phyloP scores from a whole-genome alignment of 2,797 vertebrate genomes.

The Crenichthys baileyi region DNA sequence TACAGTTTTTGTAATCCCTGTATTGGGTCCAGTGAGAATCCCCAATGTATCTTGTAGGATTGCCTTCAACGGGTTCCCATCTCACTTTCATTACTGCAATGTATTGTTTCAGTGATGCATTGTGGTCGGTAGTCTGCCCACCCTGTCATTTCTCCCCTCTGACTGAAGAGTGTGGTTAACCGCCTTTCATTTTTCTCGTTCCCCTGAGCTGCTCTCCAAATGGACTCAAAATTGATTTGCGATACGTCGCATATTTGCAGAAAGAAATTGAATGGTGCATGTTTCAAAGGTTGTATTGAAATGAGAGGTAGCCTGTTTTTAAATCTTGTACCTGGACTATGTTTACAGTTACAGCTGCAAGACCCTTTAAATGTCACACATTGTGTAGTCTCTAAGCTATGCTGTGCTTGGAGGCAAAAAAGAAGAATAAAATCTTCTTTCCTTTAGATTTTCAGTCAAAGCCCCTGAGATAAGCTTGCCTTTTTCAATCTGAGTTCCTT shows the following conservation, averaged over 20 bases:
- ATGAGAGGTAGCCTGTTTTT: constrained; percentile 60
- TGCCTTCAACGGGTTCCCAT: constrained; percentile 78
- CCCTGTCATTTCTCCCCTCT: constrained; percentile 55
- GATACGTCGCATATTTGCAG: constrained; percentile 31
- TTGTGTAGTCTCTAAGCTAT: constrained; percentile 8
- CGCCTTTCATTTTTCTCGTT: constrained; percentile 69
- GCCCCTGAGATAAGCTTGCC: constrained; percentile 46
- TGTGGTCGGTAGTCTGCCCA: constrained; percentile 45
- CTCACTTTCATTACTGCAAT: constrained; percentile 79
- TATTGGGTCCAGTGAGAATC: constrained; percentile 24
- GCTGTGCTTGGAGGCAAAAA: constrained; percentile 1
- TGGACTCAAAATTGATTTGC: constrained; percentile 72
- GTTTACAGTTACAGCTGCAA: constrained; percentile 15
- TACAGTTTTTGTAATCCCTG: constrained; percentile 18
- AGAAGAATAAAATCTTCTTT: constrained; percentile 16
- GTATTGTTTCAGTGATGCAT: constrained; percentile 75
- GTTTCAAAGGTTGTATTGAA: constrained; percentile 55
- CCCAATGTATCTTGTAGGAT: constrained; percentile 59
- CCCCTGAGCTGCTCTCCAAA: constrained; percentile 58
- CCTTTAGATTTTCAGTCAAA: constrained; percentile 35
- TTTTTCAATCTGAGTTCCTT: constrained; percentile 46
- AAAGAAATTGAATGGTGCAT: constrained; percentile 51
- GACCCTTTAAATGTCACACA: constrained; percentile 18
- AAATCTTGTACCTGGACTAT: constrained; percentile 35
- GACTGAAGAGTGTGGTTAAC: constrained; percentile 59